Base-by-base conservation (phyloP, 2,797 vertebrate species). In the Gastrophryne carolinensis region DNA sequence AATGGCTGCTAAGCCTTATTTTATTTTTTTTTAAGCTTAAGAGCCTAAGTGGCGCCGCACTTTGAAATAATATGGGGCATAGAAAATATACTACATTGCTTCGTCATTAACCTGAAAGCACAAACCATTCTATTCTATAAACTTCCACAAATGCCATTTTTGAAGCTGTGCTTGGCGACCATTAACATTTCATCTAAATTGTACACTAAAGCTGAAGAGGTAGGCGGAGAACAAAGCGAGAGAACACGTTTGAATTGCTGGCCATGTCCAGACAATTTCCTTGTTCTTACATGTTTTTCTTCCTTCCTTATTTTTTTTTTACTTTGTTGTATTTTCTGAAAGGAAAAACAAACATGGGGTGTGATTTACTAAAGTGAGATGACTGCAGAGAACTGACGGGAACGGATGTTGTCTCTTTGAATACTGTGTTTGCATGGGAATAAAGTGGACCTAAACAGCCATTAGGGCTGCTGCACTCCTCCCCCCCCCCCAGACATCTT, bases 211-310 rank as follows among this genome's bases (percentile, higher is more conserved):
- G 54, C 39, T 13, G n/a, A 32, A 47, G 30, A 67, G 30, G 49
- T 21, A 67, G 56, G 56, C 53, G 53, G 49, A 62, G 73, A 76
- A 70, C 57, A 70, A 70, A 76, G 60, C 65, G 32, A 41, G 65
- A 69, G 63, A 29, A 34, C 12, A 76, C 62, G 62, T 76, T 35
- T 62, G 52, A 76, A 63, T 70, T 63, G 66, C 56, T 44, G 61
- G 57, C 65, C 63, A 58, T 62, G 70, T 32, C 73, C 47, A 70
- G 70, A 49, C 29, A 50, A 76, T 76, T 76, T 69, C 63, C 66
- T 70, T 63, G 64, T 68, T 68, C 73, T 62, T 39, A 27, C 26
- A 66, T 70, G 66, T 35, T 53, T 74, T 73, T 66, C 17, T 64
- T 41, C 34, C 39, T 50, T 56, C n/a, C n/a, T n/a, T n/a, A n/a